Conservation (phyloP, 1,140 invertebrate genomes). For the Telenomus remus region DNA sequence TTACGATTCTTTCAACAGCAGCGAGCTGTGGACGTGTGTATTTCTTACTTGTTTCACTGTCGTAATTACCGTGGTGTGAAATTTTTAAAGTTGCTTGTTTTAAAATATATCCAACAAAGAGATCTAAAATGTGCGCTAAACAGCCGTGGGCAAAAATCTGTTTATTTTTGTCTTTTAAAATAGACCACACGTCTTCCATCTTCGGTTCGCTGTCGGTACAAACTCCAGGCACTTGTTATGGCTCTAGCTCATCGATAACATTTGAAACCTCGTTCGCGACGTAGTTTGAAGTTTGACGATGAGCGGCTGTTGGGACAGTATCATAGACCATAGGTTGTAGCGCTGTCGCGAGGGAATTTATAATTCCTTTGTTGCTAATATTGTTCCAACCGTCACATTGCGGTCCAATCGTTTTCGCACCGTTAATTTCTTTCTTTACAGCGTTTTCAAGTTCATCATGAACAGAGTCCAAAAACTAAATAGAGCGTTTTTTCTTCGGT, state of each 20-base stretch:
- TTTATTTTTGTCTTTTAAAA: conserved; percentile 25
- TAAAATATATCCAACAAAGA: conserved; percentile 25
- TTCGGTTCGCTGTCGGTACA: conserved; percentile 46
- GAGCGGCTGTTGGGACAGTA: conserved; percentile 14
- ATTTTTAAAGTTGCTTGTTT: no score
- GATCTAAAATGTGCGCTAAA: conserved; percentile 18
- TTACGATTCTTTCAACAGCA: no score
- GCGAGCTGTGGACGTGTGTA: no score
- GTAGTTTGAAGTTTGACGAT: conserved; percentile 32
- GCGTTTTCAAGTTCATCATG: no score
- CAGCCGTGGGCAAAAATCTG: conserved; percentile 30
- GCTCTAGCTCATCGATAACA: conserved; percentile 28
- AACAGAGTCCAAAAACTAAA: no score
- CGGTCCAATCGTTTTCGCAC: conserved; percentile 34
- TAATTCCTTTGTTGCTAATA: conserved; percentile 56
- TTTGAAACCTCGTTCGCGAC: conserved; percentile 25
- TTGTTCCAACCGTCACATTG: conserved; percentile 65
- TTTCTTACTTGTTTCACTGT: no score
- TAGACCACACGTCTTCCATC: conserved; percentile 42
- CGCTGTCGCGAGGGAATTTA: conserved; percentile 51
- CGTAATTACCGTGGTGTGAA: no score
- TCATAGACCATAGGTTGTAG: conserved; percentile 36
- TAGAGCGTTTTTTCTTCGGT: no score
- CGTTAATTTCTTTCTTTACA: conserved; percentile 38
- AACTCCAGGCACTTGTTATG: no score